Evolutionary conservation across 2,888 invertebrate genomes (phyloP).

Genomic region (Pemphredon lugubris): DNA sequence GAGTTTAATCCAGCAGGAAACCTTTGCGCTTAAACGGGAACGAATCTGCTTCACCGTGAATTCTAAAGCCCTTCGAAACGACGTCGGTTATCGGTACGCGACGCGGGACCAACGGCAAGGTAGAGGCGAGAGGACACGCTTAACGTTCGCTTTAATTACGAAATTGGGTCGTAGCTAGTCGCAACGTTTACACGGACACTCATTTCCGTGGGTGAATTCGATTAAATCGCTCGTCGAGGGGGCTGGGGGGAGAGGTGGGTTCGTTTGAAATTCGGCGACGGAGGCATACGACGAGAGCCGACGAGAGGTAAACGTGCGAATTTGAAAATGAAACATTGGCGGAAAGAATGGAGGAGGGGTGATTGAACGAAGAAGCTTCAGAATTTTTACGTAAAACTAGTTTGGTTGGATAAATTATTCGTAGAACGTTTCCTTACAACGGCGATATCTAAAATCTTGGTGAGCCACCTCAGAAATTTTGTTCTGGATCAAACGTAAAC

Average conservation of each 20-base stretch:
- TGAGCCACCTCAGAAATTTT: no score
- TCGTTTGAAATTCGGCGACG: slow-evolving; percentile 42
- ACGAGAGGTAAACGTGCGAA: no score
- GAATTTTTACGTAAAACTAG: no score
- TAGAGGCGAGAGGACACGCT: slow-evolving; percentile 24
- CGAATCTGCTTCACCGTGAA: slow-evolving; percentile 9
- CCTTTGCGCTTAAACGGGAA: slow-evolving; percentile 8
- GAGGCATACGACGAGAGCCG: not conserved
- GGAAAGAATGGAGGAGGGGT: no score
- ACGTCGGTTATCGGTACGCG: slow-evolving; percentile 19
- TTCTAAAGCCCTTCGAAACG: slow-evolving; percentile 1
- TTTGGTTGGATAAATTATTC: no score
- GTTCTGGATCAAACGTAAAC: no score
- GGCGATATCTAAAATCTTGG: no score
- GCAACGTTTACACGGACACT: slow-evolving; percentile 47
- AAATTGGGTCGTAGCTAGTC: slow-evolving; percentile 59
- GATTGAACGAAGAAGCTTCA: no score
- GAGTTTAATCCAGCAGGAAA: slow-evolving; percentile 31
- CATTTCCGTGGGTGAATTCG: slow-evolving; percentile 58
- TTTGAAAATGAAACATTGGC: no score
- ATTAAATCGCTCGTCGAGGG: slow-evolving; percentile 55
- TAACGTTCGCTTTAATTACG: slow-evolving; percentile 63
- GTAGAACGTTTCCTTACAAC: no score
- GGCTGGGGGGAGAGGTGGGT: slow-evolving; percentile 30
- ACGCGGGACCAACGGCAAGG: not conserved